Base-by-base conservation (phyloP, 2,888 invertebrate species). In the Euproctis similis region DNA sequence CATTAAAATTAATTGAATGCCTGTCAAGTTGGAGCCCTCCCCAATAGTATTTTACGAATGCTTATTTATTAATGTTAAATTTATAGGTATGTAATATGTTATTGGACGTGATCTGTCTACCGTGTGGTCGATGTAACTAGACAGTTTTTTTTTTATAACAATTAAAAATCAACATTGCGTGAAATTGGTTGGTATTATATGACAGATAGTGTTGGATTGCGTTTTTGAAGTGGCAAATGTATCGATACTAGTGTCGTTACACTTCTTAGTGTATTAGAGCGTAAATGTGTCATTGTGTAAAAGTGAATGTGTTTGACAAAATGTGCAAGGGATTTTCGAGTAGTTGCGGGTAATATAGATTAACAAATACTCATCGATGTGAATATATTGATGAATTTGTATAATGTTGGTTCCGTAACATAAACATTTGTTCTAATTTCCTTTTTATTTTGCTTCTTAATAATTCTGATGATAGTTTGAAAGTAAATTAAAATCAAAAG, bases 121-220 rank as follows among this genome's bases (percentile, higher is more conserved):
- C 69, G 80, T 78, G 80, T 76, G 80, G 78, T 75, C 77, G 53
- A 53, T 63, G 69, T 68, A 69, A 56, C 55, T 36, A 54, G 59
- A 76, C 72, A 76, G 76, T 70, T 35, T 53, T n/a, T n/a, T n/a
- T n/a, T 41, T 42, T 42, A 50, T 50, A 47, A 48, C 55, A 64
- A 67, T 61, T 53, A 57, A 52, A n/a, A 67, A 42, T 70, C 69
- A 74, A 74, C 62, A 70, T 44, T 34, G 66, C 82, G 65, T 82
- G 67, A 80, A 82, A 82, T 84, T 77, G 65, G 71, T 75, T 80
- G 78, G 78, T 68, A 53, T 70, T 68, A 58, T 56, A 35, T 34
- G 14, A 35, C 33, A 25, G 31, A 39, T 41, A 48, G 39, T 48
- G 52, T 41, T 46, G 63, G 57, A 50, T 50, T 51, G 42, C 42